Evolutionary conservation across 2,113 vertebrate genomes (phyloP).

Genomic region (Atlantisia rogersi): DNA sequence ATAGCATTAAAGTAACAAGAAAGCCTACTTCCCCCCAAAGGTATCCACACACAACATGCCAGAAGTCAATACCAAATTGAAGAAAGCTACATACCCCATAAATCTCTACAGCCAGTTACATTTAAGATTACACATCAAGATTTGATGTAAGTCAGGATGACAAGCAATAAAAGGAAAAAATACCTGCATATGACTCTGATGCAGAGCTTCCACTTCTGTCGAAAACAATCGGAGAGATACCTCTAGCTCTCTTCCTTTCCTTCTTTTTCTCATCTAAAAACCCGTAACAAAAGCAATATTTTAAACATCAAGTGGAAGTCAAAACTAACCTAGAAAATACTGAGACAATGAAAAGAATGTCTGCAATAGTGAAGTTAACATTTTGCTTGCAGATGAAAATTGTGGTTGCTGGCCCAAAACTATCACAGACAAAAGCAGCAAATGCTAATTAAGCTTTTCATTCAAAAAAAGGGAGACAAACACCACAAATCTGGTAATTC

Average conservation of each 20-base stretch:
- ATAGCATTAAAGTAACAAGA: slow-evolving; percentile 80
- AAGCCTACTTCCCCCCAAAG: slow-evolving; percentile 72
- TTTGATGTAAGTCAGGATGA: slow-evolving; percentile 19
- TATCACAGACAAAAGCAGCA: background rate
- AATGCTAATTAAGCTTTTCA: background rate
- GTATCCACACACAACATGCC: slow-evolving; percentile 81
- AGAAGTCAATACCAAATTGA: slow-evolving; percentile 71
- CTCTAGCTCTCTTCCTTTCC: slow-evolving; percentile 88
- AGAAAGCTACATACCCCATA: slow-evolving; percentile 66
- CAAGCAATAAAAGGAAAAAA: slow-evolving; percentile 53
- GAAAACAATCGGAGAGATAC: slow-evolving; percentile 91
- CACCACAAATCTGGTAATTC: background rate
- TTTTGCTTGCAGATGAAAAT: background rate
- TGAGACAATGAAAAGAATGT: background rate
- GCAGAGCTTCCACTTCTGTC: slow-evolving; percentile 92
- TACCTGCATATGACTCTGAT: slow-evolving; percentile 90
- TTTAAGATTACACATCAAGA: slow-evolving; percentile 39
- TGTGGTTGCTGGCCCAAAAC: background rate
- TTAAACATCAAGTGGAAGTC: background rate
- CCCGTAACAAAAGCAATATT: background rate
- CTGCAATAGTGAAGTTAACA: background rate
- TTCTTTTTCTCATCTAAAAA: slow-evolving; percentile 87
- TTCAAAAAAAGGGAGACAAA: background rate
- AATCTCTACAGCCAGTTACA: slow-evolving; percentile 31
- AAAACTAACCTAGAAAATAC: background rate